Conservation (phyloP, 2,113 vertebrate species). For the Pionites leucogaster region DNA sequence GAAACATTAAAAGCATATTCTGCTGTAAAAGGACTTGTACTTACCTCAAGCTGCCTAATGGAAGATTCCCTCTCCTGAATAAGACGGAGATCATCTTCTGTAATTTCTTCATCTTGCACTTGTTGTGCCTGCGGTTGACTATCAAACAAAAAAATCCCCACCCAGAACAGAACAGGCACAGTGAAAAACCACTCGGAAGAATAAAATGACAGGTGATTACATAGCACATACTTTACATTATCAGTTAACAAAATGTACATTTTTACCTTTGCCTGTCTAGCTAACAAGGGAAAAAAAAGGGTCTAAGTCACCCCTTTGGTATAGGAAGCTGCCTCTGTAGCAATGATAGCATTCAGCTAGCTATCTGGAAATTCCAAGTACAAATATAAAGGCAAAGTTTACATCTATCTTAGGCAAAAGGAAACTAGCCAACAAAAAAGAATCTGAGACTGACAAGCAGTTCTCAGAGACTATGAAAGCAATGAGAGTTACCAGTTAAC, state of each 20-base stretch:
- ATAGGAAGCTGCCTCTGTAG: background rate
- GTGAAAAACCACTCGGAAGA: background rate
- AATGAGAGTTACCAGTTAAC: background rate
- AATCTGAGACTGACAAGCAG: background rate
- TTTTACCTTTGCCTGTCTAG: background rate
- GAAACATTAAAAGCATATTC: background rate
- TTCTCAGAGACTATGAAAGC: background rate
- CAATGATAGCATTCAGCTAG: background rate
- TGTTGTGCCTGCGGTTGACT: conserved; percentile 85
- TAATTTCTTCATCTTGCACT: conserved; percentile 87
- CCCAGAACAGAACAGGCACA: background rate
- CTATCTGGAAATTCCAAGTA: background rate
- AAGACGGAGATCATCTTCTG: conserved; percentile 90
- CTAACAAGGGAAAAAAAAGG: background rate
- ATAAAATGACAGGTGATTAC: background rate
- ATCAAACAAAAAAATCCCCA: background rate
- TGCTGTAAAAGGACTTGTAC: background rate
- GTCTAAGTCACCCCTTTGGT: background rate
- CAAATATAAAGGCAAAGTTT: background rate
- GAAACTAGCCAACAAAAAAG: background rate
- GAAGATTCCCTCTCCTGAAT: conserved; percentile 91
- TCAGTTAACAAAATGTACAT: background rate
- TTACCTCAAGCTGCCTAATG: conserved; percentile 92
- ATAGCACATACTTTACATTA: background rate
- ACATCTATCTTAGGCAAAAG: background rate